These are phyloP conservation scores for Drosophila yakuba DNA, from an alignment of 1,140 invertebrate species.

Conservation along the genomic window DNA sequence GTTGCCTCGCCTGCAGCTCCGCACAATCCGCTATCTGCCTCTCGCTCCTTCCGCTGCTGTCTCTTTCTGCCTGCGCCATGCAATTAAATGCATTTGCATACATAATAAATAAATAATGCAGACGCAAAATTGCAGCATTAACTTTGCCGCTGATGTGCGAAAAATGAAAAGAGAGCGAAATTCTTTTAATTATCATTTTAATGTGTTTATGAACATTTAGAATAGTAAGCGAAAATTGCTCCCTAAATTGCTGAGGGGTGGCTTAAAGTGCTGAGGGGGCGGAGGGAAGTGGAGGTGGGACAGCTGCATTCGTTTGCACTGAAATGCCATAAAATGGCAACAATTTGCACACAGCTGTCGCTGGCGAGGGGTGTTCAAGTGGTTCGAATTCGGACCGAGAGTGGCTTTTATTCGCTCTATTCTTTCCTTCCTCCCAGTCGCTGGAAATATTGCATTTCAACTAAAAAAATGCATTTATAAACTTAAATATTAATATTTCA, in stretches of 20 bases:
- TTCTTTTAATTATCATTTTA: constrained; percentile 82
- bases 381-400: constrained; percentile 24
- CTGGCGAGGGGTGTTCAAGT: constrained; percentile 34
- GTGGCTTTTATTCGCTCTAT: neutral
- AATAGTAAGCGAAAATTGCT: constrained; percentile 75
- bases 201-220: constrained; percentile 81
- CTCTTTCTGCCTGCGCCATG: constrained; percentile 31
- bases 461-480: neutral
- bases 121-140: constrained; percentile 59
- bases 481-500: too few relatives aligned
- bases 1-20: constrained; percentile 25
- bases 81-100: constrained; percentile 83
- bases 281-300: constrained; percentile 20
- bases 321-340: constrained; percentile 57
- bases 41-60: neutral
- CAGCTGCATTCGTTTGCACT: constrained; percentile 56
- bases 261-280: neutral
- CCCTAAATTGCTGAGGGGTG: constrained; percentile 51
- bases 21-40: neutral
- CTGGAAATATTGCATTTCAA: constrained; percentile 3
- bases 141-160: constrained; percentile 49
- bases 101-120: constrained; percentile 82
- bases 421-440: neutral
- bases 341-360: constrained; percentile 62
- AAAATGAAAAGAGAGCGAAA: constrained; percentile 47